phyloP scores from a whole-genome alignment of 1,140 invertebrate species.

The Drosophila truncata region DNA sequence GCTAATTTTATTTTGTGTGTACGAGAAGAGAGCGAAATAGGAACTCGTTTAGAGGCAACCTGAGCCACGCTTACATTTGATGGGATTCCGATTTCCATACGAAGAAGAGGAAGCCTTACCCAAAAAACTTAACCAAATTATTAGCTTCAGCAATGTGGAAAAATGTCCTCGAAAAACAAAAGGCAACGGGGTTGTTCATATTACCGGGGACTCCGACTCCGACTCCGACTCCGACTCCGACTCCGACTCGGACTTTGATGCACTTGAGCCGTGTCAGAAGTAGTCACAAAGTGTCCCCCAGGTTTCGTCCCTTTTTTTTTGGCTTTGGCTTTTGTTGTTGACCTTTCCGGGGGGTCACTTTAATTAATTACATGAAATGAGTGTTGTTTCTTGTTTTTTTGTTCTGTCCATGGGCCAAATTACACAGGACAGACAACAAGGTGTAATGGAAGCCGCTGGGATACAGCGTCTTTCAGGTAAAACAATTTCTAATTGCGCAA shows the following conservation, averaged over 20 bases:
- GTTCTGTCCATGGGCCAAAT: conserved; percentile 9
- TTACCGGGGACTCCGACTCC: neutral
- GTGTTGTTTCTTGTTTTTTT: conserved; percentile 7
- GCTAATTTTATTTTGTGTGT: conserved; percentile 74
- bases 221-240: neutral
- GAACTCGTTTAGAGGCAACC: conserved; percentile 39
- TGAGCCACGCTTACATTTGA: conserved; percentile 74
- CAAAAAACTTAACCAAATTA: conserved; percentile 42
- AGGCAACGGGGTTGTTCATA: neutral
- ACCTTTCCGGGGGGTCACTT: conserved; percentile 47
- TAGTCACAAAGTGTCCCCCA: conserved; percentile 35
- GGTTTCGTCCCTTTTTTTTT: conserved; percentile 31
- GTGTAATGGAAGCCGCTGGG: conserved; percentile 27
- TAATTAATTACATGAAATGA: conserved; percentile 57
- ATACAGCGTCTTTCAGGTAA: conserved; percentile 21
- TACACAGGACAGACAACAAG: conserved; percentile 18
- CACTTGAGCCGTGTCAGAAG: conserved; percentile 54
- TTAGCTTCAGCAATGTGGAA: conserved; percentile 60
- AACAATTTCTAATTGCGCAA: conserved; percentile 31
- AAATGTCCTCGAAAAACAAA: conserved; percentile 41
- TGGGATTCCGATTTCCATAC: conserved; percentile 71
- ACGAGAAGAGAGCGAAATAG: conserved; percentile 27
- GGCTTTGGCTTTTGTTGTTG: conserved; percentile 24
- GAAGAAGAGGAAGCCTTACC: conserved; percentile 46
- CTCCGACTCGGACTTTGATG: conserved; percentile 32